Evolutionary conservation across 2,888 invertebrate genomes (phyloP), one percentile per base, ranked within the genome.

Genomic region (Glyphotaelius pellucidus): DNA sequence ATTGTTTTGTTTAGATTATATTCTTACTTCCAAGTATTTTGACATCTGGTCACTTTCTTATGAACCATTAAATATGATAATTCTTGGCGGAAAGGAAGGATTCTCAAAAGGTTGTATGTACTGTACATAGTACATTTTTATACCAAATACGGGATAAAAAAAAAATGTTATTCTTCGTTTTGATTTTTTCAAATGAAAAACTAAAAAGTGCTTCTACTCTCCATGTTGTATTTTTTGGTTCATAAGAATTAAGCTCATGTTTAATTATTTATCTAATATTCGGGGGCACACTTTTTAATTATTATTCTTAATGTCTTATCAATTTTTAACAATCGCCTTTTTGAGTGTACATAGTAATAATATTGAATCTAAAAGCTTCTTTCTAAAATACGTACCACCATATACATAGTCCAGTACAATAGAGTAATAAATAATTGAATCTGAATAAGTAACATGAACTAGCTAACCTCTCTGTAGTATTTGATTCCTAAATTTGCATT

Each of bases 1-100:
- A 81, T 25, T 67, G 19, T 52, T 52, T 25, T 67, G 67, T 67
- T 67, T 67, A 25, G 67, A 25, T 67, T 25, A 67, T 67, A 67
- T 67, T 25, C 67, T 25, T 25, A 67, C 19, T 67, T 25, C 5
- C 5, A 67, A 25, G 67, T 67, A 67, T 67, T 67, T 25, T 67
- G 67, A 67, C 67, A 67, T 67, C 67, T 67, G 67, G 67, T 67
- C 67, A 67, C 67, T 67, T 67, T 67, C 67, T n/a, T 67, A 67
- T 67, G 67, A 67, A 67, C 25, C 67, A 67, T 67, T n/a, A 9
- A n/a, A 67, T 67, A n/a, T n/a, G 25, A 1, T 67, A 25, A n/a
- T 67, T 9, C 9, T 25, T 67, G 67, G n/a, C 25, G 9, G 67
- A 67, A 67, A 25, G 67, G 9, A 67, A 67, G 25, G n/a, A 67